Evolutionary conservation across 2,113 vertebrate species (phyloP).

Genomic region (Malurus cyaneus): DNA sequence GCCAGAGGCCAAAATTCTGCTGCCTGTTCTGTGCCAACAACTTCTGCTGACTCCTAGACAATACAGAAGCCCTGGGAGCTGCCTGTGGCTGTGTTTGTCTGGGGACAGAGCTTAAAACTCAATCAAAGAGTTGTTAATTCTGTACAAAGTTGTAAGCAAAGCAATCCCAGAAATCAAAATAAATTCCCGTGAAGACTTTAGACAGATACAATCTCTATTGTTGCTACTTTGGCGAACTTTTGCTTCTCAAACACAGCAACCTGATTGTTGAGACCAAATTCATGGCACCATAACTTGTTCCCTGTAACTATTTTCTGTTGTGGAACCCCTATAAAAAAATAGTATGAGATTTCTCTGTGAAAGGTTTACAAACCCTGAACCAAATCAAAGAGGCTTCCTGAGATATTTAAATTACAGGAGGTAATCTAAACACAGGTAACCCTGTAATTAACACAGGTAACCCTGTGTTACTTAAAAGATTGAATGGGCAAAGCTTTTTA

Average conservation of each 20-base stretch:
- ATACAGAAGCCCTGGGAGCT: conserved; percentile 25
- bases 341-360: not conserved
- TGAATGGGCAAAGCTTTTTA: not conserved
- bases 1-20: conserved; percentile 46
- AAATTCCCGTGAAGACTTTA: conserved; percentile 4
- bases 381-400: not conserved
- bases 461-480: not conserved
- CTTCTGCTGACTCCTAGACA: conserved; percentile 10
- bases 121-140: conserved; percentile 11
- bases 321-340: not conserved
- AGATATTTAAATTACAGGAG: conserved; percentile 11
- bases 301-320: conserved; percentile 11
- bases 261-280: conserved; percentile 18
- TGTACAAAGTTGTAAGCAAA: not conserved
- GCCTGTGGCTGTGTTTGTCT: not conserved
- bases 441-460: not conserved
- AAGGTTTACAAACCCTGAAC: not conserved
- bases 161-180: conserved; percentile 6
- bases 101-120: conserved; percentile 32
- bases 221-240: conserved; percentile 1
- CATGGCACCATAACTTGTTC: not conserved
- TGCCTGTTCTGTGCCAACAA: conserved; percentile 23
- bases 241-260: not conserved
- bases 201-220: not conserved
- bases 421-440: not conserved